Percentiles rank a stretch among this genome's conserved stretches.
Conservation (phyloP, 2,797 vertebrate genomes). For the Typhlichthys subterraneus region DNA sequence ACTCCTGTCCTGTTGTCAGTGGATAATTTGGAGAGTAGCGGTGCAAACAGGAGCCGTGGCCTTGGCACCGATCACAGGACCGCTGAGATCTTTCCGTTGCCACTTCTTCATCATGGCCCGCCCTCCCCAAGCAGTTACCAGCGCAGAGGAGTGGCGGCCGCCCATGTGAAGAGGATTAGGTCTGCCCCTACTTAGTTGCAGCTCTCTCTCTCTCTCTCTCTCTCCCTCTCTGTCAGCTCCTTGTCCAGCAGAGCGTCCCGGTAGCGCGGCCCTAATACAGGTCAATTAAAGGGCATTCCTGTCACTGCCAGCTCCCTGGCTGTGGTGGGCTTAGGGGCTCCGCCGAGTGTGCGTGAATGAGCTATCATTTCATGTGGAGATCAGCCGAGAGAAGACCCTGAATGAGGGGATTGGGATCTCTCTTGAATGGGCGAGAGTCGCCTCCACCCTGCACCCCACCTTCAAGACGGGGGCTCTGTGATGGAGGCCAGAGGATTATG, state of each 20-base stretch:
- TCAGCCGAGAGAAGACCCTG: constrained; percentile 80
- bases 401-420: constrained; percentile 79
- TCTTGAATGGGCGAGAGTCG: constrained; percentile 75
- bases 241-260: constrained; percentile 60
- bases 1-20: constrained; percentile 27
- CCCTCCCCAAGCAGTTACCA: constrained; percentile 22
- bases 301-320: constrained; percentile 72
- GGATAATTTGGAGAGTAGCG: constrained; percentile 8
- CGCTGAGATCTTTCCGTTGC: constrained; percentile 57
- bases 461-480: constrained; percentile 79
- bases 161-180: constrained; percentile 53
- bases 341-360: constrained; percentile 79
- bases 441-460: constrained; percentile 67
- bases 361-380: constrained; percentile 90
- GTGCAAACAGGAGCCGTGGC: constrained; percentile 24
- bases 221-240: constrained; percentile 45
- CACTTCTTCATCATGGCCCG: constrained; percentile 53
- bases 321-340: constrained; percentile 74
- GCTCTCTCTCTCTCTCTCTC: constrained; percentile 32
- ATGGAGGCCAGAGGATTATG: constrained; percentile 88
- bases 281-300: constrained; percentile 84
- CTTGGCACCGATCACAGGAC: constrained; percentile 40
- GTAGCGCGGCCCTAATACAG: constrained; percentile 87
- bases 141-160: constrained; percentile 44
- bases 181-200: too few relatives aligned